These are phyloP conservation scores for Tragopan temminckii DNA, from an alignment of 2,797 vertebrate genomes.

Conservation along the genomic window DNA sequence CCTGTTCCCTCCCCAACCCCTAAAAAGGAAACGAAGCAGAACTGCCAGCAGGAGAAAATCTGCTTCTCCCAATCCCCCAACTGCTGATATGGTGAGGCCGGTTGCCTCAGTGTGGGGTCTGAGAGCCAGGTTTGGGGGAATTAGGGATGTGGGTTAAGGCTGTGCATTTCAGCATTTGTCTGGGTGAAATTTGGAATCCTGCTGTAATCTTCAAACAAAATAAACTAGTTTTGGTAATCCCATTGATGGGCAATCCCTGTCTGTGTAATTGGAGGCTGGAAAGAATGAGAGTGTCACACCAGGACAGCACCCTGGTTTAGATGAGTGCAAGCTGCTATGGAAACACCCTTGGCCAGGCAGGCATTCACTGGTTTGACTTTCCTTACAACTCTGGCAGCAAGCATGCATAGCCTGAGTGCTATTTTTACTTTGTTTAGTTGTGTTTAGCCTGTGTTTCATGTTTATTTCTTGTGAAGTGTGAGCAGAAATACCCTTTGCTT, in stretches of 20 bases:
- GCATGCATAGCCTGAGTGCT: background rate
- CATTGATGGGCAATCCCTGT: background rate
- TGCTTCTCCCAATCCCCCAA: background rate
- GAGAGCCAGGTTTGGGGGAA: background rate
- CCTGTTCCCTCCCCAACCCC: background rate
- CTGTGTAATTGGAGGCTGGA: background rate
- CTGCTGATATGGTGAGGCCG: background rate
- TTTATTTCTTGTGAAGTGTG: background rate
- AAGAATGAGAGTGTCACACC: background rate
- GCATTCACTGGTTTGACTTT: background rate
- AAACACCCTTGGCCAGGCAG: background rate
- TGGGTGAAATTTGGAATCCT: background rate
- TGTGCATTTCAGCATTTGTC: background rate
- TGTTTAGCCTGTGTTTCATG: background rate
- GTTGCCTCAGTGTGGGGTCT: background rate
- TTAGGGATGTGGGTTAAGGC: background rate
- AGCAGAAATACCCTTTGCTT: background rate
- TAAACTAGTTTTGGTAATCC: background rate
- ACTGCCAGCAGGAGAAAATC: background rate
- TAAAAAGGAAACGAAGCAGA: background rate
- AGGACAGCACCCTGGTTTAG: background rate
- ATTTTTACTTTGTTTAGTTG: background rate
- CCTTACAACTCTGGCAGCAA: background rate
- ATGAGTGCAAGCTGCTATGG: background rate
- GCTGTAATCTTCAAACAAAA: background rate